These are phyloP conservation scores for Brachyptera putata DNA, from an alignment of 2,888 invertebrate species.

Conservation along the genomic window DNA sequence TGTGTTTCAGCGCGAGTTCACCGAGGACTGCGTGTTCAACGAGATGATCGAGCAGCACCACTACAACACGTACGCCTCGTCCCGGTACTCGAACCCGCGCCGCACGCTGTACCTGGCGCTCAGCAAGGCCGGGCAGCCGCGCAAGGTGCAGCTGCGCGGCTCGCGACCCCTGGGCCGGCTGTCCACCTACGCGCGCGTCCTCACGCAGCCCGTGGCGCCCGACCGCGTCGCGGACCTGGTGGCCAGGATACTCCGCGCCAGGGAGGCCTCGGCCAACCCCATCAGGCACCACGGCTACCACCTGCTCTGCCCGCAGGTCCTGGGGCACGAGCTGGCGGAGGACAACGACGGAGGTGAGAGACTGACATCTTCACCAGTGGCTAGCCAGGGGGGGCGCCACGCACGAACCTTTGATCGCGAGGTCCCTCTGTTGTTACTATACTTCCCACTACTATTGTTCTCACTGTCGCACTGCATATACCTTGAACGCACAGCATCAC, in stretches of 20 bases:
- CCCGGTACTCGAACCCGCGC: constrained; percentile 65
- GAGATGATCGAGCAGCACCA: constrained; percentile 80
- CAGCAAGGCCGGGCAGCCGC: constrained; percentile 66
- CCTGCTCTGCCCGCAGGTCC: constrained; percentile 30
- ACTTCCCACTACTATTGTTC: too few relatives aligned
- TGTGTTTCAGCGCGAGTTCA: constrained; percentile 80
- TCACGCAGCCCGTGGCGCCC: constrained; percentile 55
- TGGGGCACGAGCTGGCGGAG: constrained; percentile 3
- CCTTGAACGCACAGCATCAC: too few relatives aligned
- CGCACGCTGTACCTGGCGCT: constrained; percentile 70
- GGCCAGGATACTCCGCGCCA: constrained; percentile 23
- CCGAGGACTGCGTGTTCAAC: constrained; percentile 78
- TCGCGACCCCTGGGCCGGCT: constrained; percentile 65
- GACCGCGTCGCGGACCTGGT: constrained; percentile 50
- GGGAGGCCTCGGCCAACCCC: constrained; percentile 23
- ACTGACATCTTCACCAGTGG: too few relatives aligned
- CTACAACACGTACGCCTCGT: constrained; percentile 80
- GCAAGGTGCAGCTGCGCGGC: constrained; percentile 67
- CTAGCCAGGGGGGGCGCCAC: constrained; percentile 16
- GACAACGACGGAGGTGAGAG: not conserved
- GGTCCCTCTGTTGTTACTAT: too few relatives aligned
- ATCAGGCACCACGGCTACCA: constrained; percentile 32
- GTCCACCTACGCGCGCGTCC: constrained; percentile 68
- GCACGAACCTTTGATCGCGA: too few relatives aligned
- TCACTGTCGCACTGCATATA: too few relatives aligned